These are phyloP conservation scores for Agapornis roseicollis DNA, from an alignment of 2,113 vertebrate genomes.

Conservation along the genomic window DNA sequence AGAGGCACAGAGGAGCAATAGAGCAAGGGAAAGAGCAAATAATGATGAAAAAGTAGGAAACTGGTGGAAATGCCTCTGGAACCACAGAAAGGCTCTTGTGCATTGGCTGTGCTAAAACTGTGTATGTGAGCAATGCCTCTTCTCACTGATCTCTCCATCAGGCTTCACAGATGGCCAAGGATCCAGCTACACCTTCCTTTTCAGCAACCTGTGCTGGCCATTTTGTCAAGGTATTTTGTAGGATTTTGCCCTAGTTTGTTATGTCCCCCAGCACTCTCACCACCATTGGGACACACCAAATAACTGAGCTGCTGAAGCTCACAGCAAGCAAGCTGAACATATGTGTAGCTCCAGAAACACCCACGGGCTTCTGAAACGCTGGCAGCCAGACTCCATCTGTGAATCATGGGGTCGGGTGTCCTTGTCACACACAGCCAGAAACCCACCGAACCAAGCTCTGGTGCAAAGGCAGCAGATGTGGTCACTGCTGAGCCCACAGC, in stretches of 20 bases:
- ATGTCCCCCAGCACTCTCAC: not conserved
- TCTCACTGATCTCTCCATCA: not conserved
- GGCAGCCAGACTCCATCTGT: not conserved
- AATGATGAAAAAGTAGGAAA: not conserved
- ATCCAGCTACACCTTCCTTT: not conserved
- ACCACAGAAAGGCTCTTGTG: not conserved
- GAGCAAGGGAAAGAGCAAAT: not conserved
- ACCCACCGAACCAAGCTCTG: not conserved
- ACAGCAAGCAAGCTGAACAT: not conserved
- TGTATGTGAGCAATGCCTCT: not conserved
- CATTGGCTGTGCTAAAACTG: not conserved
- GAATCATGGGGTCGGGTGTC: not conserved
- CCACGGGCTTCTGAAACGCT: not conserved
- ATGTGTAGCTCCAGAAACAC: not conserved
- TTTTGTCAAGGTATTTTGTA: not conserved
- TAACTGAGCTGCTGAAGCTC: not conserved
- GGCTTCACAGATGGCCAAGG: accelerated
- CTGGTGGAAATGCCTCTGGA: not conserved
- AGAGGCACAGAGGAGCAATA: not conserved
- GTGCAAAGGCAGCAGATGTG: not conserved
- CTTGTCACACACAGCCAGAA: not conserved
- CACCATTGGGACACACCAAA: accelerated
- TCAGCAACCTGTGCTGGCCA: not conserved
- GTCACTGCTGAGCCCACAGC: not conserved
- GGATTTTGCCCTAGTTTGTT: not conserved